Evolutionary conservation across 2,797 vertebrate species (phyloP).

Genomic region (Danio choprae): DNA sequence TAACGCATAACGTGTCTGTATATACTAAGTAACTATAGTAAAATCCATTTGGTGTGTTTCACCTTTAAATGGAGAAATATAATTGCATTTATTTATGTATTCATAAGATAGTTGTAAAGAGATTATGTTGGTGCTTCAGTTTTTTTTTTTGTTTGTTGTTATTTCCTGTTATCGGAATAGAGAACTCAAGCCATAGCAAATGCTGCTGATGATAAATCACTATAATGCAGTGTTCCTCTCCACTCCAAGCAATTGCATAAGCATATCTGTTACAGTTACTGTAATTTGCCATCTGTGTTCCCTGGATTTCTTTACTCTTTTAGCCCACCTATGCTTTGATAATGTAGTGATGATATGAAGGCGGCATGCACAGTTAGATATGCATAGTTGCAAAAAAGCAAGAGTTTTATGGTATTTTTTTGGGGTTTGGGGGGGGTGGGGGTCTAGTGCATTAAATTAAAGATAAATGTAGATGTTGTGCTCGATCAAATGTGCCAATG

Average conservation of each 20-base stretch:
- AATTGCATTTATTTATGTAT: constrained; percentile 65
- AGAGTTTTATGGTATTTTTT: neutral
- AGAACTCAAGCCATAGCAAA: constrained; percentile 59
- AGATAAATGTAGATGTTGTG: constrained; percentile 12
- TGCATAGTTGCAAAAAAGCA: neutral
- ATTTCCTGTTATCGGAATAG: constrained; percentile 45
- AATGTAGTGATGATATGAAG: constrained; percentile 24
- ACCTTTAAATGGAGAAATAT: constrained; percentile 41
- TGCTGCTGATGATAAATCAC: constrained; percentile 30
- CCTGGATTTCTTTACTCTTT: constrained; percentile 25
- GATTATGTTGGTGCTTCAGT: constrained; percentile 57
- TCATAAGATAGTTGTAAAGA: constrained; percentile 57
- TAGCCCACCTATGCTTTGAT: constrained; percentile 16
- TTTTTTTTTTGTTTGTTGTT: constrained; percentile 45
- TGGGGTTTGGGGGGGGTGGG: too few relatives aligned
- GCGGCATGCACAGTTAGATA: neutral
- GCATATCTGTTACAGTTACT: constrained; percentile 39
- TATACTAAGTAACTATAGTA: constrained; percentile 52
- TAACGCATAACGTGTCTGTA: constrained; percentile 50
- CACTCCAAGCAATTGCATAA: constrained; percentile 21
- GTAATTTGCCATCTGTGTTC: constrained; percentile 12
- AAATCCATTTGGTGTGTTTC: constrained; percentile 60
- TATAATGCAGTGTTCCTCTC: constrained; percentile 34
- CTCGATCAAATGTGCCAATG: constrained; percentile 41
- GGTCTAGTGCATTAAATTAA: neutral